Percentiles rank a stretch among this genome's conserved stretches.
These are phyloP conservation scores for Netelia inedita DNA, from an alignment of 2,888 invertebrate genomes.

Conservation along the genomic window DNA sequence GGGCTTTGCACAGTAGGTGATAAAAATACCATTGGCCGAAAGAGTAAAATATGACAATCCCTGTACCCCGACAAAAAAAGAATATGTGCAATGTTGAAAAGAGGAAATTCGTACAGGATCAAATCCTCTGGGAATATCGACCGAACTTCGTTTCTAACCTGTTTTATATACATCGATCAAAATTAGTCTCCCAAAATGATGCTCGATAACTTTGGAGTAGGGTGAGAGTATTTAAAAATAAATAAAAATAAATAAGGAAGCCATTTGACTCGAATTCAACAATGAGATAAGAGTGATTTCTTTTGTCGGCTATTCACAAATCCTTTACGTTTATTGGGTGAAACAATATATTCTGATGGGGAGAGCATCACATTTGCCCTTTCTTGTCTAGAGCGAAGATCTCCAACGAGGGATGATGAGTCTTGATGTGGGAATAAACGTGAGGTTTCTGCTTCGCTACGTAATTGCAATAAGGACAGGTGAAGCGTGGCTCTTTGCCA, in stretches of 20 bases:
- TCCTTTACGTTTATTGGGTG: constrained; percentile 21
- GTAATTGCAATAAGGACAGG: constrained; percentile 74
- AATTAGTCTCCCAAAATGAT: constrained; percentile 18
- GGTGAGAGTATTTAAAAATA: background rate
- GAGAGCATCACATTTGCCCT: constrained; percentile 37
- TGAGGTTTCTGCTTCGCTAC: constrained; percentile 71
- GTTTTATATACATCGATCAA: constrained; percentile 23
- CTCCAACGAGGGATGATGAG: constrained; percentile 76
- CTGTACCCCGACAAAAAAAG: background rate
- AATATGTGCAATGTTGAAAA: background rate
- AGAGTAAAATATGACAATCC: background rate
- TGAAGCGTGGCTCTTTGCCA: constrained; percentile 82
- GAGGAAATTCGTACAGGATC: background rate
- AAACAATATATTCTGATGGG: constrained; percentile 13
- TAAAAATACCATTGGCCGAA: background rate
- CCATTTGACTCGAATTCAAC: background rate
- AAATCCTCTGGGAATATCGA: too few relatives aligned
- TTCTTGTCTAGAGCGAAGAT: constrained; percentile 79
- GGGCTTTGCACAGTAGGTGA: background rate
- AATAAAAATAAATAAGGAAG: background rate
- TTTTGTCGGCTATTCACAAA: constrained; percentile 9
- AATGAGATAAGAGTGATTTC: constrained; percentile 6
- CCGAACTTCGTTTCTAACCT: background rate
- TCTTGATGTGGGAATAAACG: constrained; percentile 71
- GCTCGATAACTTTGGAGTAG: background rate